Conservation (phyloP, 53 echinoderm and acorn worm species). For the Actinopyga echinites region DNA sequence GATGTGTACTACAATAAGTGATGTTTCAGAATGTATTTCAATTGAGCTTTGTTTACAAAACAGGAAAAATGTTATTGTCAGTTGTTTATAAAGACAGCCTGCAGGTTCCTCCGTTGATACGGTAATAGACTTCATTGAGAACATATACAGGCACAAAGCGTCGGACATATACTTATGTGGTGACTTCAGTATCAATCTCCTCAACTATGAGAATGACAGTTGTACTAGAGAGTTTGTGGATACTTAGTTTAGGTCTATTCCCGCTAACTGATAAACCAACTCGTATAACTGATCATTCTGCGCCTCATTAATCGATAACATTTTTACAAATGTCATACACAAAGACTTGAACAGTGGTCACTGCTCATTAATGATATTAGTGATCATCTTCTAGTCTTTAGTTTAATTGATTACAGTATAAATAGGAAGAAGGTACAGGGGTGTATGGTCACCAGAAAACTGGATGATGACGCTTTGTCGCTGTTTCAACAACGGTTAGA, state of each 20-base stretch:
- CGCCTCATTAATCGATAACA: constrained; percentile 12
- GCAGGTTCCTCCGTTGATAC: background rate
- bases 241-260: background rate
- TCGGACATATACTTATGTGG: background rate
- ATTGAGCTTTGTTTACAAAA: background rate
- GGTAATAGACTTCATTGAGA: background rate
- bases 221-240: background rate
- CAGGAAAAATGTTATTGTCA: background rate
- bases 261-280: constrained; percentile 7
- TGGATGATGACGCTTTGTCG: background rate
- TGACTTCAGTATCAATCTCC: background rate
- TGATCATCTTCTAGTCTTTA: constrained; percentile 22
- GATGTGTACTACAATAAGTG: background rate
- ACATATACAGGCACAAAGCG: background rate
- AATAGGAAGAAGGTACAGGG: background rate
- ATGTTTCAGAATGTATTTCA: background rate
- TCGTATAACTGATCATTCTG: background rate
- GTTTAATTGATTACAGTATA: background rate
- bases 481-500: background rate
- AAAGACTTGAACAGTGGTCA: background rate
- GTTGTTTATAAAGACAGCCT: background rate
- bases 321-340: constrained; percentile 11
- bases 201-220: background rate
- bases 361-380: constrained; percentile 13
- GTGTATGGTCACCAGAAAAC: too few relatives aligned